A percentile compares a stretch with the other conserved stretches of the same genome.
phyloP scores from a whole-genome alignment of 1,140 invertebrate species.

The Nasonia vitripennis region DNA sequence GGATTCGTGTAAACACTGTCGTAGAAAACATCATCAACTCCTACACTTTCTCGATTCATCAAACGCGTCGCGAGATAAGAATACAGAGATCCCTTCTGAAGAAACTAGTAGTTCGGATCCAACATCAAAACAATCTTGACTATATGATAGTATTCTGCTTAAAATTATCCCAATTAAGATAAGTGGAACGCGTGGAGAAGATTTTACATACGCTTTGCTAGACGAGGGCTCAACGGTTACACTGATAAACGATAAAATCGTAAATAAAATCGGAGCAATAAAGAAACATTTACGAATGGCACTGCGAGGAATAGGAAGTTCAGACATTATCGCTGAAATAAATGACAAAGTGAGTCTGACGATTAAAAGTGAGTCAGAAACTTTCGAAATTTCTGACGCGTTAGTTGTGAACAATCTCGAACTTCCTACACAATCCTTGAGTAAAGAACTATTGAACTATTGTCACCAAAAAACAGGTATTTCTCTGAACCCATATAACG shows the following conservation, averaged over 20 bases:
- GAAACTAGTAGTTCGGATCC: no score
- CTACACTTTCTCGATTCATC: no score
- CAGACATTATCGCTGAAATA: neutral
- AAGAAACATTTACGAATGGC: neutral
- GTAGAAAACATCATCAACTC: neutral
- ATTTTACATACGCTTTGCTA: neutral
- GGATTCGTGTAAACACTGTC: neutral
- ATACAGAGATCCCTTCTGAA: no score
- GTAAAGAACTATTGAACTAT: neutral
- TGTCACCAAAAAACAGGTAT: neutral
- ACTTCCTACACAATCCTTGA: neutral
- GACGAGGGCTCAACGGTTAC: slow-evolving; percentile 24
- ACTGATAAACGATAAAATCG: neutral
- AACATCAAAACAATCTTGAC: neutral
- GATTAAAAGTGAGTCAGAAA: neutral
- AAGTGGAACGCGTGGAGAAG: neutral
- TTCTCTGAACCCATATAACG: neutral
- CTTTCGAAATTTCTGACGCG: neutral
- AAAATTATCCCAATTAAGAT: slow-evolving; percentile 8
- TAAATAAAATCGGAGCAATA: neutral
- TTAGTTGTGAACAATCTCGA: neutral
- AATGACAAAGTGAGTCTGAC: neutral
- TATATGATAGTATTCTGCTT: neutral
- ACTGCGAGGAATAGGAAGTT: neutral
- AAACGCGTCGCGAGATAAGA: no score